These are phyloP conservation scores for Brienomyrus brachyistius DNA, from an alignment of 2,113 vertebrate species.

Conservation along the genomic window DNA sequence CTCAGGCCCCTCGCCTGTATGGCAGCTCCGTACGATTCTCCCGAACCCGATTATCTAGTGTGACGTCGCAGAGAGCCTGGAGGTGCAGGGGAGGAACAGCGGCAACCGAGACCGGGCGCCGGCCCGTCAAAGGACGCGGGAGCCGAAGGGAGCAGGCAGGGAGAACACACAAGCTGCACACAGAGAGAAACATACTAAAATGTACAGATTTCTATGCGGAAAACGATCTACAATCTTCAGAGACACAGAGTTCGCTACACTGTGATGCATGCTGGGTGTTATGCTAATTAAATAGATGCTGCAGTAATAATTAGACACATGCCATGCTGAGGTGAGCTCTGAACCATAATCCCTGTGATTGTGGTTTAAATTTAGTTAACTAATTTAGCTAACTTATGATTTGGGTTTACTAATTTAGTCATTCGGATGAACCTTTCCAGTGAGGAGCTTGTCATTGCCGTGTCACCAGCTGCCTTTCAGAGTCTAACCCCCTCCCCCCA, in stretches of 20 bases:
- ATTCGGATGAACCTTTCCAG: neutral
- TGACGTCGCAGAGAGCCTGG: neutral
- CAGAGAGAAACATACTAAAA: neutral
- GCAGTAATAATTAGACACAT: neutral
- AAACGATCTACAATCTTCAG: neutral
- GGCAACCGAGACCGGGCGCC: neutral
- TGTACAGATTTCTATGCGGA: neutral
- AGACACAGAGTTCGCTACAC: neutral
- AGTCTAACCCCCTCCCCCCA: neutral
- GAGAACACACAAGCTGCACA: neutral
- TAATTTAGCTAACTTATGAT: neutral
- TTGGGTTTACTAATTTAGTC: neutral
- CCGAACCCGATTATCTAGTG: neutral
- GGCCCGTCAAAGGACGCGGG: neutral
- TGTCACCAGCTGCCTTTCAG: neutral
- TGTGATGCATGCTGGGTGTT: neutral
- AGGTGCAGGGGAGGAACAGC: neutral
- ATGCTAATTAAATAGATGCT: neutral
- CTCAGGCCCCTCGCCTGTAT: neutral
- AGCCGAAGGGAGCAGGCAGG: too few species aligned
- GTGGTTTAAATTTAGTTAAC: neutral
- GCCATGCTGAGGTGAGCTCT: neutral
- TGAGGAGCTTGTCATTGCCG: neutral
- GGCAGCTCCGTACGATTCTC: neutral
- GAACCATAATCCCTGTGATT: neutral